These are phyloP conservation scores for Lordiphosa collinella DNA, from an alignment of 1,140 invertebrate genomes.

Conservation along the genomic window DNA sequence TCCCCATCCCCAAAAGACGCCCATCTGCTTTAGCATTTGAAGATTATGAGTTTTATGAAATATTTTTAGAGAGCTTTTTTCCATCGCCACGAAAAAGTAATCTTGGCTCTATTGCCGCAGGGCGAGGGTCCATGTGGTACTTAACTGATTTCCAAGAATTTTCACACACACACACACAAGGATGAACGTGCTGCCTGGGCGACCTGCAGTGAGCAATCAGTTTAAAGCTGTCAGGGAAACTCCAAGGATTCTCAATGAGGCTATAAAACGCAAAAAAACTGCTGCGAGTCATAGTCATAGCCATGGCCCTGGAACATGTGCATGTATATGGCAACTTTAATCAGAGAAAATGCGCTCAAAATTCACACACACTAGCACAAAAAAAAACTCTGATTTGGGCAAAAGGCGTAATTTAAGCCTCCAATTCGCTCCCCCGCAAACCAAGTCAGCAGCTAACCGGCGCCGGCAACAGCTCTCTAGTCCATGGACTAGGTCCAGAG, in stretches of 20 bases:
- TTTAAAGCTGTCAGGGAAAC: slow-evolving; percentile 68
- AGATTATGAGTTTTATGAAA: slow-evolving; percentile 52
- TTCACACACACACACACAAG: slow-evolving; percentile 28
- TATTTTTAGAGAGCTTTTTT: slow-evolving; percentile 49
- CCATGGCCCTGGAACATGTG: slow-evolving; percentile 15
- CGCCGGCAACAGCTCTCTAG: slow-evolving; percentile 31
- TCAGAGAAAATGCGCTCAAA: slow-evolving; percentile 32
- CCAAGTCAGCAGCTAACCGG: slow-evolving; percentile 6
- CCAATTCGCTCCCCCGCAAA: not conserved
- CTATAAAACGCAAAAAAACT: slow-evolving; percentile 53
- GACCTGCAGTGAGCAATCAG: slow-evolving; percentile 46
- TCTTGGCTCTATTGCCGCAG: slow-evolving; percentile 44
- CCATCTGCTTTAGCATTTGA: slow-evolving; percentile 34
- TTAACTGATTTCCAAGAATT: slow-evolving; percentile 71
- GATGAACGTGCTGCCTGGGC: slow-evolving; percentile 6
- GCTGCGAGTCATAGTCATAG: slow-evolving; percentile 34
- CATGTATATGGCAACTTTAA: slow-evolving; percentile 51
- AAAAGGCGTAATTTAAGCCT: slow-evolving; percentile 5
- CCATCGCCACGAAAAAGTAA: slow-evolving; percentile 49
- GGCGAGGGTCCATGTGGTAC: slow-evolving; percentile 52
- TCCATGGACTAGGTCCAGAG: slow-evolving; percentile 23
- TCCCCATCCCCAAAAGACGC: slow-evolving; percentile 1
- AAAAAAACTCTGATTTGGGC: slow-evolving; percentile 9
- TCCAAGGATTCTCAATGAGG: slow-evolving; percentile 54
- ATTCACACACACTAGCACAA: slow-evolving; percentile 2